Conservation (phyloP, 2,797 vertebrate species). For the Macrochelys suwanniensis region DNA sequence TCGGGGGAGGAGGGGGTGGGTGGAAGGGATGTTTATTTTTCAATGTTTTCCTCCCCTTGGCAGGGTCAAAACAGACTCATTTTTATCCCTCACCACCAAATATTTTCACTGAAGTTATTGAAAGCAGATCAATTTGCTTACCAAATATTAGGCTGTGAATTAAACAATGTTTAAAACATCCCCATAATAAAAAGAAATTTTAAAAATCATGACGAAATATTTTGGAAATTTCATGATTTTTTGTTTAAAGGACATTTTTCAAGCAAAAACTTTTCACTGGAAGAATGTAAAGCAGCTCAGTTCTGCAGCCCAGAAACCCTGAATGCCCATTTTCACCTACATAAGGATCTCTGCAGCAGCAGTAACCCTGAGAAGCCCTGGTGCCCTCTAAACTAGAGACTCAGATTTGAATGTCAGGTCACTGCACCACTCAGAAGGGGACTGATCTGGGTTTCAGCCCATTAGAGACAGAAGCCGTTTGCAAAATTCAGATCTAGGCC, state of each 20-base stretch:
- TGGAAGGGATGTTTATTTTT: not conserved
- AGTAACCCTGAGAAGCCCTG: not conserved
- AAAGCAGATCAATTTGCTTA: too few relatives aligned
- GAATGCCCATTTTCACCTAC: not conserved
- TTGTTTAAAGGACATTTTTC: not conserved
- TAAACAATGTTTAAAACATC: not conserved
- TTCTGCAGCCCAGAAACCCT: not conserved
- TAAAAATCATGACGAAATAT: not conserved
- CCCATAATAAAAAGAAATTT: not conserved
- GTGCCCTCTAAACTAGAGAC: not conserved
- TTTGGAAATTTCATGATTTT: not conserved
- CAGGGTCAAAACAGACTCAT: conserved; percentile 43
- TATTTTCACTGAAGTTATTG: not conserved
- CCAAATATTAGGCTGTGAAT: too few relatives aligned
- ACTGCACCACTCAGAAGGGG: not conserved
- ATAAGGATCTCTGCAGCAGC: too few relatives aligned
- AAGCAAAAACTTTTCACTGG: not conserved
- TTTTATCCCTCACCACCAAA: not conserved
- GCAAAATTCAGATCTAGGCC: rapidly evolving
- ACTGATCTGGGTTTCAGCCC: rapidly evolving
- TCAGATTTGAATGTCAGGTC: rapidly evolving
- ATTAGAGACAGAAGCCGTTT: not conserved
- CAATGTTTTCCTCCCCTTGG: conserved; percentile 43
- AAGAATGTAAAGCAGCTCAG: not conserved
- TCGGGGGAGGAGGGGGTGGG: not conserved